Conservation (phyloP, 2,888 invertebrate genomes). For the Lasioglossum lativentre region DNA sequence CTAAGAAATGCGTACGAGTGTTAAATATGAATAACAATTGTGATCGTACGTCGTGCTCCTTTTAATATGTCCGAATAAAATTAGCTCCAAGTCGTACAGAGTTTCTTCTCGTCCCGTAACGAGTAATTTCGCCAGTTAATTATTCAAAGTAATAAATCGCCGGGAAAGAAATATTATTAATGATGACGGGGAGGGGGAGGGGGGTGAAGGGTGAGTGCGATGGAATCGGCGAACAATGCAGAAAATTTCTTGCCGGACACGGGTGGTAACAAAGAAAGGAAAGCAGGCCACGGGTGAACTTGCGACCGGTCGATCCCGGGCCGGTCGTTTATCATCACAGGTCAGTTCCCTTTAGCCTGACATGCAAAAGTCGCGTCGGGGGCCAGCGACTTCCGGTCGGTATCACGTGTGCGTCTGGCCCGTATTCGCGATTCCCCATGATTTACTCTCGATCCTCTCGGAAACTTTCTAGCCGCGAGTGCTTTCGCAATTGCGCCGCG, state of each 20-base stretch:
- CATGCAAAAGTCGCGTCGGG: conserved; percentile 38
- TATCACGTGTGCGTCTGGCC: conserved; percentile 28
- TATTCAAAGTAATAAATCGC: conserved; percentile 37
- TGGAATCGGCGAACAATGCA: conserved; percentile 36
- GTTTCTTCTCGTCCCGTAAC: background rate
- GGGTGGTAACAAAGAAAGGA: conserved; percentile 14
- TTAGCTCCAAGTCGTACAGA: background rate
- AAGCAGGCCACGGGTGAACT: conserved; percentile 41
- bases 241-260: conserved; percentile 54
- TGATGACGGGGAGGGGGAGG: background rate
- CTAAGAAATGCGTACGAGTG: background rate
- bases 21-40: background rate
- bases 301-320: conserved; percentile 55
- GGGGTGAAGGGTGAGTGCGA: background rate
- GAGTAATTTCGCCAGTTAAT: conserved; percentile 16
- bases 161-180: conserved; percentile 39
- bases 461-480: conserved; percentile 61
- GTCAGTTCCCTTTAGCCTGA: conserved; percentile 58
- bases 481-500: conserved; percentile 25
- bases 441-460: conserved; percentile 67
- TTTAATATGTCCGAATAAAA: background rate
- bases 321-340: conserved; percentile 66
- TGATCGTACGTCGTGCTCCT: background rate
- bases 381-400: conserved; percentile 28
- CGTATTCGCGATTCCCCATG: conserved; percentile 51